These are phyloP conservation scores for Malurus elegans DNA, from an alignment of 2,113 vertebrate species.

Conservation along the genomic window DNA sequence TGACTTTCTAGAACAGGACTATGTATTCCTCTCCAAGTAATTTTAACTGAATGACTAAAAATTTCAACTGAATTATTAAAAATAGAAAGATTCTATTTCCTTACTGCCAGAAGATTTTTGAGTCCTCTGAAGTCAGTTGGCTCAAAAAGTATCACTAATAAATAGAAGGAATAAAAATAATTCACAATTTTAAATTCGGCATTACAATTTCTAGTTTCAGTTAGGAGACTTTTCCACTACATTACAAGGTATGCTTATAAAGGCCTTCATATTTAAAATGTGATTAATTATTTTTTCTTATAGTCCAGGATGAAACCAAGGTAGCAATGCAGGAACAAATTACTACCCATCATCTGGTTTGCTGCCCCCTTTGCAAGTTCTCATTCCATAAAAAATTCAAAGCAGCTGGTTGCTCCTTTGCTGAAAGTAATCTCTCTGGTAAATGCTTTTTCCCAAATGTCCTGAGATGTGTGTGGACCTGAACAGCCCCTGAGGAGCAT, in stretches of 20 bases:
- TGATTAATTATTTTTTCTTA: neutral
- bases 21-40: constrained; percentile 10
- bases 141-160: neutral
- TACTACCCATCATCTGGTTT: neutral
- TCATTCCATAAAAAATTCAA: neutral
- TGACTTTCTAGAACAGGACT: constrained; percentile 13
- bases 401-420: neutral
- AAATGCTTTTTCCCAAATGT: neutral
- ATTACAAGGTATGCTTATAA: neutral
- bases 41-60: constrained; percentile 34
- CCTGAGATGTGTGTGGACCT: neutral
- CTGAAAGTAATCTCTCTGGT: neutral
- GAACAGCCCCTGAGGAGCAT: neutral
- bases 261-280: neutral
- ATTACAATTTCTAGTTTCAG: neutral
- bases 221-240: neutral
- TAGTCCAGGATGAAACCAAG: neutral
- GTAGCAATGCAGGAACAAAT: neutral
- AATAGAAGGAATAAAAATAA: constrained; percentile 29
- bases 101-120: constrained; percentile 16
- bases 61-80: constrained; percentile 50
- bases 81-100: constrained; percentile 46
- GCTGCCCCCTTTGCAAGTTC: neutral
- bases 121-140: constrained; percentile 5
- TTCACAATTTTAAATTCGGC: neutral